Conservation (phyloP, 2,888 invertebrate genomes). For the Dryadula phaetusa region DNA sequence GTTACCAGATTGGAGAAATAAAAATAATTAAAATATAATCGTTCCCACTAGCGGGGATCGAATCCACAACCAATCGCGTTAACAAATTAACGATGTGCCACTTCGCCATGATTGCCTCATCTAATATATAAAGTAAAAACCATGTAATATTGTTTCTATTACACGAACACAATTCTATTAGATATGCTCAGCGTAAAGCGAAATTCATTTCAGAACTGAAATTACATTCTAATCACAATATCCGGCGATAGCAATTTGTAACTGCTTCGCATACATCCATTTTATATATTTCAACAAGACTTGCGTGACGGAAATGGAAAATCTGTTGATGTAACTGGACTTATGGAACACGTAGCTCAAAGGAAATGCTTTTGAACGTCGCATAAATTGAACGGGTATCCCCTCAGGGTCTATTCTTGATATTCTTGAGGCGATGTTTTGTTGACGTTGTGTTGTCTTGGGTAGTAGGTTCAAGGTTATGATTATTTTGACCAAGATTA, state of each 20-base stretch:
- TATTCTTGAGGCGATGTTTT: too few relatives aligned
- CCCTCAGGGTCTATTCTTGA: neutral
- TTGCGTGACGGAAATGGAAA: conserved; percentile 14
- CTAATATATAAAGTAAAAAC: neutral
- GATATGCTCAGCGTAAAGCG: neutral
- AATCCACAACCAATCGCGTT: too few relatives aligned
- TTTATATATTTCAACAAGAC: conserved; percentile 15
- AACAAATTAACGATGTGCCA: too few relatives aligned
- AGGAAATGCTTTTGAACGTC: conserved; percentile 13
- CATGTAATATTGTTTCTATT: neutral
- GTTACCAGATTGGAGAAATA: too few relatives aligned
- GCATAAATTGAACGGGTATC: neutral
- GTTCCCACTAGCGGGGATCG: too few relatives aligned
- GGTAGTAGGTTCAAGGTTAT: neutral
- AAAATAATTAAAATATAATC: too few relatives aligned
- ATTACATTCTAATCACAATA: conserved; percentile 19
- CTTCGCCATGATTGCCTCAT: neutral
- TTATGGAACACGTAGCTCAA: neutral
- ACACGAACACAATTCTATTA: neutral
- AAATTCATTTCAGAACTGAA: conserved; percentile 13
- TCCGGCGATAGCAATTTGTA: neutral
- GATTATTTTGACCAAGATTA: neutral
- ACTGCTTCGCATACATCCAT: conserved; percentile 7
- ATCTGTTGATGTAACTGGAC: conserved; percentile 22
- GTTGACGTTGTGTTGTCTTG: neutral